A percentile compares a stretch with the other conserved stretches of the same genome.
Evolutionary conservation across 1,140 invertebrate genomes (phyloP).

Genomic region (Temnothorax nylanderi): DNA sequence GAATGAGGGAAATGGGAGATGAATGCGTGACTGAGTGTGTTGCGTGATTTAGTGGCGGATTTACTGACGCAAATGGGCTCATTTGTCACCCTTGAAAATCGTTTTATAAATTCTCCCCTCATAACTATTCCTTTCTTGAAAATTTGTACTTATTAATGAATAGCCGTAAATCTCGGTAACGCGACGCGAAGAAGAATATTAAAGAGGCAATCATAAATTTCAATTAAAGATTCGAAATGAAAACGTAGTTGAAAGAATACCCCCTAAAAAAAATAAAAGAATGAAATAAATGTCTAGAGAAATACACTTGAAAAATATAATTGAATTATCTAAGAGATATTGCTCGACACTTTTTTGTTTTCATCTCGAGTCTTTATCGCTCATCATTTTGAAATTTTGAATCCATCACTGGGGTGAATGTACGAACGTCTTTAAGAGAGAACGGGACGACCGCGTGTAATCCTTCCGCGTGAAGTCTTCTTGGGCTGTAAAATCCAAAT

Average conservation of each 20-base stretch:
- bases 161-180: background rate
- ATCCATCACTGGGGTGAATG: conserved; percentile 6
- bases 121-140: background rate
- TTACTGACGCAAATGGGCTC: background rate
- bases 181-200: background rate
- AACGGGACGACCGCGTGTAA: conserved; percentile 12
- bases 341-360: background rate
- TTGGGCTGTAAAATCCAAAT: conserved; percentile 28
- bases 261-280: background rate
- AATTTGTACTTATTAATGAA: conserved; percentile 1
- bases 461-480: conserved; percentile 21
- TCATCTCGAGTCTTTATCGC: conserved; percentile 19
- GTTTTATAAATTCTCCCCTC: conserved; percentile 2
- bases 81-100: background rate
- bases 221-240: conserved; percentile 15
- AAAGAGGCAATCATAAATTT: background rate
- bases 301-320: background rate
- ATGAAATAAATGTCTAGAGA: background rate
- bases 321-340: background rate
- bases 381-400: background rate
- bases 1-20: background rate
- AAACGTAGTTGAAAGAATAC: background rate
- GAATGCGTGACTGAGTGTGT: conserved; percentile 18
- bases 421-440: background rate
- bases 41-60: conserved; percentile 42